Percentiles rank a stretch among this genome's conserved stretches.
Evolutionary conservation across 1,140 invertebrate species (phyloP).

Genomic region (Maniola jurtina): DNA sequence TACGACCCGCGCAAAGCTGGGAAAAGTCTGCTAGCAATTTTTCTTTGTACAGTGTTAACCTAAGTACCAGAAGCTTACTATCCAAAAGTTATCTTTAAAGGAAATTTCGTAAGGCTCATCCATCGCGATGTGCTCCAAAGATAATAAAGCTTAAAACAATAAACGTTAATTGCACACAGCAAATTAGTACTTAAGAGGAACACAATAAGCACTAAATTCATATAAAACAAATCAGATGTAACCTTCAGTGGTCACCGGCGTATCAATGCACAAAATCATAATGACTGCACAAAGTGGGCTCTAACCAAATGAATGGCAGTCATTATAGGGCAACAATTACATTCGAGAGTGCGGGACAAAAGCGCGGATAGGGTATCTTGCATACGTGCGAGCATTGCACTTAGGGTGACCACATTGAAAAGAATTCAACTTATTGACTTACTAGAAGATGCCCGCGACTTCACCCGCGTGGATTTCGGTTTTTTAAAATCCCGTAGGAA

Average conservation of each 20-base stretch:
- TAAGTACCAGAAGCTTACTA: background rate
- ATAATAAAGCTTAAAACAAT: background rate
- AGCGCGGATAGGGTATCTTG: conserved; percentile 39
- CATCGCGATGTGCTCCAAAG: background rate
- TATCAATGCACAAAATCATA: conserved; percentile 45
- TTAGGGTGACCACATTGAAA: conserved; percentile 26
- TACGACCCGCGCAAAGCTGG: no score
- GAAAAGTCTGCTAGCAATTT: no score
- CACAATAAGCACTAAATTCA: conserved; percentile 19
- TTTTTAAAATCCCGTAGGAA: no score
- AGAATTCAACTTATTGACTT: background rate
- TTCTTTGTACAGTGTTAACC: no score
- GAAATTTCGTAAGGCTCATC: conserved; percentile 11
- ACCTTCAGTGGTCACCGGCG: conserved; percentile 30
- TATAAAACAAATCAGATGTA: conserved; percentile 18
- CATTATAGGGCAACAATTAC: conserved; percentile 60
- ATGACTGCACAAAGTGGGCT: conserved; percentile 42
- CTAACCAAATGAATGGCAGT: conserved; percentile 51
- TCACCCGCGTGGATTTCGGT: no score
- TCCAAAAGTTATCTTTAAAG: conserved; percentile 5
- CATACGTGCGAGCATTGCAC: conserved; percentile 27
- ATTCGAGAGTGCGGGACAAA: conserved; percentile 49
- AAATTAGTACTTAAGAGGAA: conserved; percentile 1
- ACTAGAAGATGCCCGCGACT: background rate
- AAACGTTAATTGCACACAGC: background rate